Conservation (phyloP, 1,140 invertebrate species). For the Pseudomyrmex gracilis region DNA sequence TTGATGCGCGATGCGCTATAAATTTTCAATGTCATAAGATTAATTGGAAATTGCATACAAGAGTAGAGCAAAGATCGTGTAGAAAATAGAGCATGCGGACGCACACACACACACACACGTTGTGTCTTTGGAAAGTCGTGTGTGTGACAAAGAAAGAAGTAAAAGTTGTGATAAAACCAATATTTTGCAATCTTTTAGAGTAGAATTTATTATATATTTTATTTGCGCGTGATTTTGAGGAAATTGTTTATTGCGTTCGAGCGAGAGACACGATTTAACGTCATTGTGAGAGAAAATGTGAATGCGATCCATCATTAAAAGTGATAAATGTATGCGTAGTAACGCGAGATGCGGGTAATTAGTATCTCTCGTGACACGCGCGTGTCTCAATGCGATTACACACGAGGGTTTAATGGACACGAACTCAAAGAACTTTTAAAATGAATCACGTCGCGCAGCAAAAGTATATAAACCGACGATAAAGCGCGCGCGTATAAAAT, state of each 20-base stretch:
- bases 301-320: constrained; percentile 29
- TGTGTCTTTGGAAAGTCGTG: background rate
- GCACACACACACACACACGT: background rate
- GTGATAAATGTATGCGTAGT: constrained; percentile 35
- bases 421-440: background rate
- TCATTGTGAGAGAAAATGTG: constrained; percentile 24
- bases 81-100: background rate
- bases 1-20: background rate
- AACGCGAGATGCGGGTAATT: constrained; percentile 45
- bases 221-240: background rate
- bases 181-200: no score
- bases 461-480: constrained; percentile 4
- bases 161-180: background rate
- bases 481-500: background rate
- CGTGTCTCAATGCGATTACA: constrained; percentile 39
- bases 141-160: background rate
- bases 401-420: constrained; percentile 9
- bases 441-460: background rate
- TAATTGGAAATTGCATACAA: constrained; percentile 9
- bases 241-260: constrained; percentile 18
- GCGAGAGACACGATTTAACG: constrained; percentile 26
- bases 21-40: constrained; percentile 19
- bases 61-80: background rate
- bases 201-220: no score
- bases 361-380: constrained; percentile 47